These are phyloP conservation scores for Galeopterus variegatus DNA, from an alignment of 2,113 vertebrate genomes.

Conservation along the genomic window DNA sequence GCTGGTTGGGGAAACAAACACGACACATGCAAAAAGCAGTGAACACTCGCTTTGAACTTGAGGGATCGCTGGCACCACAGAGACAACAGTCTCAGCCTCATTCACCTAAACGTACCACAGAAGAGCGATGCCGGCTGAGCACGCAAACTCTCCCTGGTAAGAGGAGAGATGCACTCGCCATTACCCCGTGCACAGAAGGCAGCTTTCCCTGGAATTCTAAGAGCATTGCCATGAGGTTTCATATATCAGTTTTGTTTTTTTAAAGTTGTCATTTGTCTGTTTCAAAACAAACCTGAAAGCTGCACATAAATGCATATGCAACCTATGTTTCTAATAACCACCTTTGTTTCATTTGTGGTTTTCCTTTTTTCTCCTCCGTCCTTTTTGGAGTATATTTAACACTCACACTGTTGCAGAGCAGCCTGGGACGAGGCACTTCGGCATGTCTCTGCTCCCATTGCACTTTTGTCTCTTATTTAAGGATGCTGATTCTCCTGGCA, in stretches of 20 bases:
- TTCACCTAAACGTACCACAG: fast-evolving
- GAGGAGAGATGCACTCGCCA: fast-evolving
- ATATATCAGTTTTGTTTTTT: not conserved
- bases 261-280: not conserved
- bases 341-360: not conserved
- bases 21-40: not conserved
- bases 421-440: slow-evolving; percentile 33
- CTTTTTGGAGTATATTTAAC: not conserved
- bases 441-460: not conserved
- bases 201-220: not conserved
- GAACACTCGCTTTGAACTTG: not conserved
- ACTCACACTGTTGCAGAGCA: not conserved
- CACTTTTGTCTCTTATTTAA: slow-evolving; percentile 51
- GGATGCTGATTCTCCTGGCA: slow-evolving; percentile 55
- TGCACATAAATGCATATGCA: fast-evolving
- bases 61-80: not conserved
- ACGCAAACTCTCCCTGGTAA: no score
- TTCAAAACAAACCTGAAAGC: not conserved
- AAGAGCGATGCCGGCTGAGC: fast-evolving
- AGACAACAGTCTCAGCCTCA: not conserved
- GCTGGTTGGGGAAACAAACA: not conserved
- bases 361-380: no score
- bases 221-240: not conserved
- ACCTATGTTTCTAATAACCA: not conserved
- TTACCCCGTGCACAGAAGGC: not conserved